A percentile compares a stretch with the other conserved stretches of the same genome.
Evolutionary conservation across 2,113 vertebrate genomes (phyloP).

Genomic region (Cygnus atratus): DNA sequence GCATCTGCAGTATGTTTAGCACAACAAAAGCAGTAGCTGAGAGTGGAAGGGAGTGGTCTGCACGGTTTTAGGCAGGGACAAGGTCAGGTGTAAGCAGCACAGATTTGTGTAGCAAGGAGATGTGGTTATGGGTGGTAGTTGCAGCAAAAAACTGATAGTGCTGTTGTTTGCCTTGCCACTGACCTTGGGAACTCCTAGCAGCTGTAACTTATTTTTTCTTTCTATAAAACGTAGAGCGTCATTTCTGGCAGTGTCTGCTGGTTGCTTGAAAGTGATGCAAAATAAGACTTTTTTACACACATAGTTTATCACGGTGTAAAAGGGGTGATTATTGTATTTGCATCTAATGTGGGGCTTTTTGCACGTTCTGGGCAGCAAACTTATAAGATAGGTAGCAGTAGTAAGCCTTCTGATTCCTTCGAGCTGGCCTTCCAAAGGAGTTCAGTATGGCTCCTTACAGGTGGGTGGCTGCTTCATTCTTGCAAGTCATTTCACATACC

Average conservation of each 20-base stretch:
- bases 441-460: neutral
- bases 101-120: rapidly evolving
- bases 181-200: neutral
- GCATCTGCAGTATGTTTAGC: neutral
- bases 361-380: neutral
- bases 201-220: neutral
- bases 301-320: neutral
- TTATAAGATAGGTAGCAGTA: neutral
- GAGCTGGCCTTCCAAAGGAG: neutral
- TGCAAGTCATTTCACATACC: neutral
- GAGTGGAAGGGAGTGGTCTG: neutral
- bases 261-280: neutral
- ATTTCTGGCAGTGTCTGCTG: neutral
- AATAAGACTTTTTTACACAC: neutral
- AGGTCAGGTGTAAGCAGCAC: neutral
- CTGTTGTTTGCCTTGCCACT: neutral
- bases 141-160: neutral
- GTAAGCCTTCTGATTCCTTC: neutral
- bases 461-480: neutral
- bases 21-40: neutral
- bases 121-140: neutral
- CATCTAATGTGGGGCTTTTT: neutral
- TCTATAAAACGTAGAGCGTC: neutral
- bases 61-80: neutral
- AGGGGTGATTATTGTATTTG: neutral